A percentile compares a stretch with the other conserved stretches of the same genome.
phyloP scores from a whole-genome alignment of 2,113 vertebrate species.

The Oncorhynchus mykiss region DNA sequence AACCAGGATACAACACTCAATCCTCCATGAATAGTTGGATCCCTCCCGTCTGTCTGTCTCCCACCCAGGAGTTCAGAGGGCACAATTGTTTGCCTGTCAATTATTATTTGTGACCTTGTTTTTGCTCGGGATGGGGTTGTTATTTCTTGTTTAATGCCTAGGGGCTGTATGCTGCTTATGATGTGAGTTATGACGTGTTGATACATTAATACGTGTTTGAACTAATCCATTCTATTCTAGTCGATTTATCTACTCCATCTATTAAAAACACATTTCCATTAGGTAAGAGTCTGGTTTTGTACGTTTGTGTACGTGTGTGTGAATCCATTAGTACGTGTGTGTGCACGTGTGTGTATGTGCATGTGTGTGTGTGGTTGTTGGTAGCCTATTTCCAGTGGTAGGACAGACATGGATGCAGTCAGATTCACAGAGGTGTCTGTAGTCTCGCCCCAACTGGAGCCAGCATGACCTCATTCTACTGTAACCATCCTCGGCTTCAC shows the following conservation, averaged over 20 bases:
- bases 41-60: slow-evolving; percentile 26
- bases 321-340: neutral
- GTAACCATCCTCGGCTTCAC: slow-evolving; percentile 58
- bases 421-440: slow-evolving; percentile 52
- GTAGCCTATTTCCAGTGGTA: slow-evolving; percentile 33
- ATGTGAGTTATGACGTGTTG: too few species aligned
- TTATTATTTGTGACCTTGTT: slow-evolving; percentile 48
- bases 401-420: slow-evolving; percentile 4
- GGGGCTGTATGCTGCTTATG: neutral
- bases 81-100: slow-evolving; percentile 41
- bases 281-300: neutral
- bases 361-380: neutral
- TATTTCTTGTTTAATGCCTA: neutral
- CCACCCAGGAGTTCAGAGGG: slow-evolving; percentile 28
- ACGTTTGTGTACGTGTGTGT: neutral
- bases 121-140: neutral
- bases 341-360: slow-evolving; percentile 4
- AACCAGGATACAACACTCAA: neutral
- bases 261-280: neutral
- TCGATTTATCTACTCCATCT: neutral
- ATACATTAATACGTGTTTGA: neutral
- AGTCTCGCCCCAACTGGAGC: slow-evolving; percentile 51
- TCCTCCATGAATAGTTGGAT: slow-evolving; percentile 56
- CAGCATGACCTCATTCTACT: slow-evolving; percentile 63
- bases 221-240: neutral